Conservation (phyloP, 1,140 invertebrate species). For the Danaus plexippus region DNA sequence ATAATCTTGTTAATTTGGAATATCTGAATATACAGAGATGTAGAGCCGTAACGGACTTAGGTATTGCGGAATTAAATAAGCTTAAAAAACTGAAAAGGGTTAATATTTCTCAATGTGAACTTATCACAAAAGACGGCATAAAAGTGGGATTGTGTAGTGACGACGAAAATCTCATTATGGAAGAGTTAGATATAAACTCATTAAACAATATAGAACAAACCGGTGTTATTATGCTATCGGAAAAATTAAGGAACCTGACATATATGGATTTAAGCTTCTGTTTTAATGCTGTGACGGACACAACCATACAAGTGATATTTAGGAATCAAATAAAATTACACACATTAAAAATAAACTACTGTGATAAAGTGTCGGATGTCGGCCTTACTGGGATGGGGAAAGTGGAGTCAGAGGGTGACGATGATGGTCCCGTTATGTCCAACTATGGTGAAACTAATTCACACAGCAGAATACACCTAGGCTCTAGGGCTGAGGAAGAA, state of each 20-base stretch:
- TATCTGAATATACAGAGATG: constrained; percentile 74
- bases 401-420: constrained; percentile 42
- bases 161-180: constrained; percentile 50
- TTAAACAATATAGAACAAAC: constrained; percentile 74
- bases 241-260: constrained; percentile 72
- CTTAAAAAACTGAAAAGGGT: constrained; percentile 72
- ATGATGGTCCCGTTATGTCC: constrained; percentile 46
- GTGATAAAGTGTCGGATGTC: constrained; percentile 78
- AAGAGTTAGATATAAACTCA: constrained; percentile 75
- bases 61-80: constrained; percentile 70
- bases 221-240: constrained; percentile 72
- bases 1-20: constrained; percentile 72
- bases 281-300: constrained; percentile 78
- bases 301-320: constrained; percentile 76
- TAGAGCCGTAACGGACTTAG: constrained; percentile 74
- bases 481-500: constrained; percentile 77
- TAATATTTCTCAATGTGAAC: constrained; percentile 78
- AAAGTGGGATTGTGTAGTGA: constrained; percentile 70
- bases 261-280: constrained; percentile 78
- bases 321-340: constrained; percentile 74
- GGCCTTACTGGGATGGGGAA: constrained; percentile 77
- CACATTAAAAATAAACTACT: constrained; percentile 76
- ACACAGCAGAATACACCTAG: constrained; percentile 72
- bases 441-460: constrained; percentile 34
- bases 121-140: constrained; percentile 75